phyloP scores from a whole-genome alignment of 2,888 invertebrate species.

The Drosophila barbarae region DNA sequence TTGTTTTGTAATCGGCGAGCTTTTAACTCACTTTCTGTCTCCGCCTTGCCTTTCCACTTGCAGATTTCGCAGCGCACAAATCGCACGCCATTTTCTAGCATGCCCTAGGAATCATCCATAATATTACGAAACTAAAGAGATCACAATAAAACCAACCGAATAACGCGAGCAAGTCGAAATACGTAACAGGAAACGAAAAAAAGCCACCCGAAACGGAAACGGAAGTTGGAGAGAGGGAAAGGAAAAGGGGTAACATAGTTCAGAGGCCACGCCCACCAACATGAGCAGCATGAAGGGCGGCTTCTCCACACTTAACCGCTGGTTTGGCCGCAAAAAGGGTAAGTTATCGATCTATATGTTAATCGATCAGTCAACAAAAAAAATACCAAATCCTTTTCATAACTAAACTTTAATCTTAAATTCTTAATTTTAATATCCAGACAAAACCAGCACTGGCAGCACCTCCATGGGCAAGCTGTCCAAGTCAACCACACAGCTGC shows the following conservation, averaged over 20 bases:
- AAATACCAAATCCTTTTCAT: no score
- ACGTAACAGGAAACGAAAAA: slow-evolving; percentile 5
- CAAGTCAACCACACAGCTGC: slow-evolving; percentile 74
- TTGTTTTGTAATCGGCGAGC: slow-evolving; percentile 30
- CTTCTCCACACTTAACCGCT: slow-evolving; percentile 79
- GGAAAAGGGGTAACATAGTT: slow-evolving; percentile 1
- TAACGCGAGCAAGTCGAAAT: slow-evolving; percentile 4
- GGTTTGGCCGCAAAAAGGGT: slow-evolving; percentile 80
- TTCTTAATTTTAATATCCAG: slow-evolving; percentile 32
- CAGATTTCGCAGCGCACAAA: slow-evolving; percentile 66
- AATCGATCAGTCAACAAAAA: neutral
- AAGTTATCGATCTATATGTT: slow-evolving; percentile 42
- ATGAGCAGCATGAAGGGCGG: slow-evolving; percentile 79
- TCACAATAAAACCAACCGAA: neutral
- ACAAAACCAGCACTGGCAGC: slow-evolving; percentile 59
- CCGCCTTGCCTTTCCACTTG: slow-evolving; percentile 52
- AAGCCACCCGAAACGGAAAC: neutral
- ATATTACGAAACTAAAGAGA: slow-evolving; percentile 54
- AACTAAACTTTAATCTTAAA: no score
- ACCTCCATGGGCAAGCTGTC: slow-evolving; percentile 76
- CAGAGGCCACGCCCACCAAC: slow-evolving; percentile 44
- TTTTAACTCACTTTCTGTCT: slow-evolving; percentile 33
- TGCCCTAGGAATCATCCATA: slow-evolving; percentile 49
- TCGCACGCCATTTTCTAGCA: slow-evolving; percentile 65
- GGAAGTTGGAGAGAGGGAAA: slow-evolving; percentile 7